Percentiles rank a stretch among this genome's conserved stretches.
These are phyloP conservation scores for Meta bourneti DNA, from an alignment of 2,888 invertebrate species.

Conservation along the genomic window DNA sequence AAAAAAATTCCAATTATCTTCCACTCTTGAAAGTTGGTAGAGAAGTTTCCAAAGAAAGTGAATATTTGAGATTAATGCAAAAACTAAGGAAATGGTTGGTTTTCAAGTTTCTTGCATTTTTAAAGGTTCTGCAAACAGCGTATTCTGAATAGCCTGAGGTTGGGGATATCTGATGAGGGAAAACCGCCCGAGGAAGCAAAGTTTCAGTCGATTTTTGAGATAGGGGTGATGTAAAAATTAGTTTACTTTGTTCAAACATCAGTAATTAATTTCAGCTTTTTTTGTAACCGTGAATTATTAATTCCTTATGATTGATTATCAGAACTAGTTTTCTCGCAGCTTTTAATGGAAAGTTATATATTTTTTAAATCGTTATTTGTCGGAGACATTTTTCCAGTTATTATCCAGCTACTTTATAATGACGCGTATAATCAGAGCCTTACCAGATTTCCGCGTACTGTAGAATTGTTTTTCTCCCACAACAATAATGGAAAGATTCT, in stretches of 20 bases:
- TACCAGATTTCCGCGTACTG: no score
- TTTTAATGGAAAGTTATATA: background rate
- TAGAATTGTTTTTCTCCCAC: no score
- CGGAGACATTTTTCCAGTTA: no score
- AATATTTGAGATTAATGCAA: conserved; percentile 42
- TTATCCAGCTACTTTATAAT: no score
- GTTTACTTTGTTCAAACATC: background rate
- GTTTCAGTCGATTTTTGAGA: background rate
- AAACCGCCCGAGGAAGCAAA: background rate
- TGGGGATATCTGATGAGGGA: background rate
- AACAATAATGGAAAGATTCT: no score
- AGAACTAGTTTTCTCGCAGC: background rate
- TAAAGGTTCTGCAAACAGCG: conserved; percentile 12
- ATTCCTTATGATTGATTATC: background rate
- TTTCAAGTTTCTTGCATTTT: conserved; percentile 18
- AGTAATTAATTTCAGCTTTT: background rate
- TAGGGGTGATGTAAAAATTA: conserved; percentile 3
- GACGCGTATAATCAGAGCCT: no score
- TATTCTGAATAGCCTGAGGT: conserved; percentile 17
- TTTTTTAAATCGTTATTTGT: no score
- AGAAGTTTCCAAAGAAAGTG: conserved; percentile 18
- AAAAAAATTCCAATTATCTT: conserved; percentile 50
- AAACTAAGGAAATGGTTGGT: background rate
- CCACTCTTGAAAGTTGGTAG: conserved; percentile 5
- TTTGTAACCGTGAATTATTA: background rate